Evolutionary conservation across 2,113 vertebrate genomes (phyloP).

Genomic region (Pterocles gutturalis): DNA sequence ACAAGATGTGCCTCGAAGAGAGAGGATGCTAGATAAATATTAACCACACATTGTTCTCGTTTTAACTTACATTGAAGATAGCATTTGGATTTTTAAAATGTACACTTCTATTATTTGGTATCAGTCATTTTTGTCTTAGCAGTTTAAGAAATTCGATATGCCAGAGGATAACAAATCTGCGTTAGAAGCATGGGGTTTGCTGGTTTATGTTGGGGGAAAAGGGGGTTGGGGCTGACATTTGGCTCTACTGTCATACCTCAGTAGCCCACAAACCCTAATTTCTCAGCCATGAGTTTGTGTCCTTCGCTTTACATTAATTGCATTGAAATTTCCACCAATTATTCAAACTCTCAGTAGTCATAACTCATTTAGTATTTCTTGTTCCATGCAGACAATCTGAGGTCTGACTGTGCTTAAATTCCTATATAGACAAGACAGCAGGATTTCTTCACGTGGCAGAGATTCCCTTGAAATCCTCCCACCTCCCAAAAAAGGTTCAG

Average conservation of each 20-base stretch:
- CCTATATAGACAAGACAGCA: background rate
- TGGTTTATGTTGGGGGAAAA: background rate
- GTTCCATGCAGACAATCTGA: background rate
- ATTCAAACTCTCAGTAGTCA: background rate
- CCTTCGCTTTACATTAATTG: constrained; percentile 23
- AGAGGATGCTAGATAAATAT: constrained; percentile 15
- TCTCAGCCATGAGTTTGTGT: background rate
- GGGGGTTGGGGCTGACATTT: background rate
- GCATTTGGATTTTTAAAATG: constrained; percentile 19
- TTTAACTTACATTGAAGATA: constrained; percentile 1
- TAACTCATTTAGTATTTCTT: background rate
- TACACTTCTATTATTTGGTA: background rate
- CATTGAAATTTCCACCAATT: background rate
- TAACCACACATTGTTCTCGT: background rate
- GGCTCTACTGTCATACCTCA: background rate
- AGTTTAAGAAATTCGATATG: constrained; percentile 40
- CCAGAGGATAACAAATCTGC: constrained; percentile 7
- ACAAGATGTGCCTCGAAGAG: constrained; percentile 10
- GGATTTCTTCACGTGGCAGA: background rate
- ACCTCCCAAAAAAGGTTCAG: background rate
- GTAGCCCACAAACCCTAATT: background rate
- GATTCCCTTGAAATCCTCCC: background rate
- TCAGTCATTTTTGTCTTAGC: constrained; percentile 9
- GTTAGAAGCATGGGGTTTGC: background rate
- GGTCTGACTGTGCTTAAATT: background rate